A percentile compares a stretch with the other conserved stretches of the same genome.
Evolutionary conservation across 2,113 vertebrate species (phyloP).

Genomic region (Abramis brama): DNA sequence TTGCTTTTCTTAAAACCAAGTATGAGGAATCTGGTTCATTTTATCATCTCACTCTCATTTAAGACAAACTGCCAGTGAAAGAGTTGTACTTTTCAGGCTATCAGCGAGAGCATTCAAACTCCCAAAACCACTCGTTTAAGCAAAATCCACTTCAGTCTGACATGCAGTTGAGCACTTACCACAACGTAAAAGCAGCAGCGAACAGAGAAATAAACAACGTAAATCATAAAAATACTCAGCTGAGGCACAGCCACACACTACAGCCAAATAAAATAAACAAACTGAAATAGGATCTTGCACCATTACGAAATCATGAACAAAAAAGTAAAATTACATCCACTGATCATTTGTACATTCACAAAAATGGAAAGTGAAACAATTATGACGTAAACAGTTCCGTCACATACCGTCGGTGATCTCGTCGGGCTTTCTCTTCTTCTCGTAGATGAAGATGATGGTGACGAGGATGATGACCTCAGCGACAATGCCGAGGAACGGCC

Average conservation of each 20-base stretch:
- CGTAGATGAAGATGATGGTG: constrained; percentile 95
- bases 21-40: not conserved
- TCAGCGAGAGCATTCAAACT: constrained; percentile 68
- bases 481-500: constrained; percentile 98
- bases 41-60: not conserved
- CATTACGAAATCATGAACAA: not conserved
- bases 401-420: constrained; percentile 88
- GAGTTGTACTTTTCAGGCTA: constrained; percentile 69
- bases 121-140: constrained; percentile 56
- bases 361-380: constrained; percentile 13
- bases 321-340: constrained; percentile 35
- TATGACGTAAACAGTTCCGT: not conserved
- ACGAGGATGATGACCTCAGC: constrained; percentile 92
- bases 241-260: constrained; percentile 57
- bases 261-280: constrained; percentile 47
- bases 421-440: constrained; percentile 95
- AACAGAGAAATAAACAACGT: constrained; percentile 79
- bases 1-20: not conserved
- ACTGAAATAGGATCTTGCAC: constrained; percentile 11
- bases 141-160: constrained; percentile 80
- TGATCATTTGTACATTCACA: constrained; percentile 23
- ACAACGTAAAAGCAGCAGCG: constrained; percentile 84
- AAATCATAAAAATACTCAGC: constrained; percentile 74
- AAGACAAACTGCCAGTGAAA: constrained; percentile 73
- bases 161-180: constrained; percentile 83